Base-by-base conservation (phyloP, 2,113 vertebrate genomes). In the Cricetomys ansorgei region DNA sequence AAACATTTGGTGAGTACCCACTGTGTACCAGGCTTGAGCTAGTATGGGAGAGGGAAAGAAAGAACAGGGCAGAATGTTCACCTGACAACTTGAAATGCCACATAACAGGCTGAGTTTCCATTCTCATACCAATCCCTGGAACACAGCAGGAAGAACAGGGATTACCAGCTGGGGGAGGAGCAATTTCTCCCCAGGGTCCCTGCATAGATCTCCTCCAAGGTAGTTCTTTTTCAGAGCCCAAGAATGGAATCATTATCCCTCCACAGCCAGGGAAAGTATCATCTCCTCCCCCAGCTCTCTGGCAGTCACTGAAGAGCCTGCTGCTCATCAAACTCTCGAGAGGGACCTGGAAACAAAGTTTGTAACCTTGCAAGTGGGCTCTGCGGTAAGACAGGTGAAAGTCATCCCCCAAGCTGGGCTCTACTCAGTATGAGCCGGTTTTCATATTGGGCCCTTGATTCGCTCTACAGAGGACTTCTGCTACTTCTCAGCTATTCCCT, bases 91-190 rank as follows among this genome's bases (percentile, higher is more conserved):
- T 55, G 88, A 76, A 88, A 48, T 76, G 40, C 73, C 77, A 48
- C 31, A 29, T 93, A 83, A 27, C 75, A 67, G 57, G 9, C 62
- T 93, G n/a, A 34, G 12, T 94, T 93, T 91, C 69, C 53, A 45
- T 94, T 92, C 94, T 94, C 80, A 55, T 76, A 86, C 89, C 80
- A 92, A 72, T 50, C 93, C 55, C 84, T 94, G 83, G 91, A 96
- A 94, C 57, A 89, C 86, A 92, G 92, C 93, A 86, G 77, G 43
- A 86, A 96, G 81, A 83, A 89, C 37, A 83, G 69, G 17, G n/a
- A 88, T 87, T 83, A 59, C 17, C 3, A n/a, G 50, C 72, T 79
- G 10, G 37, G 43, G 72, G 84, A 45, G 79, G 48, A 70, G 21
- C 65, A 59, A 29, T 13, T 34, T 13, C 59, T 64, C 23, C 55